Conservation (phyloP, 2,797 vertebrate genomes). For the Craterocephalus amniculus region DNA sequence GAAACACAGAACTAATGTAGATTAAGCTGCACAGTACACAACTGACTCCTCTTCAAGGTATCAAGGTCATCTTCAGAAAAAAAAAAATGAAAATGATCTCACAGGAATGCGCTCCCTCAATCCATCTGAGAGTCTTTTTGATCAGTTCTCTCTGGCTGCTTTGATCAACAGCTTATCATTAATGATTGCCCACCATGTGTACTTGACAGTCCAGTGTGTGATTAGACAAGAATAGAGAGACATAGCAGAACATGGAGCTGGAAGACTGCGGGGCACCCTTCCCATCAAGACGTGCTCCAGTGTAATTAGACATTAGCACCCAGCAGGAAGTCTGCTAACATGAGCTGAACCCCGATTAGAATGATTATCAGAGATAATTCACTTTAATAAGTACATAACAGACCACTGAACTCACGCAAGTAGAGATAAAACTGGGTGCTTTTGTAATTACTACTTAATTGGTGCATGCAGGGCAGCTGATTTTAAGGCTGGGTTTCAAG, state of each 20-base stretch:
- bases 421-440: slow-evolving; percentile 69
- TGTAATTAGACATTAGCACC: slow-evolving; percentile 84
- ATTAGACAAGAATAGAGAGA: slow-evolving; percentile 72
- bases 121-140: slow-evolving; percentile 69
- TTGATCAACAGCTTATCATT: slow-evolving; percentile 75
- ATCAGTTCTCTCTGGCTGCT: slow-evolving; percentile 63
- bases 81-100: slow-evolving; percentile 34
- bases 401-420: slow-evolving; percentile 69
- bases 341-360: slow-evolving; percentile 79
- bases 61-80: slow-evolving; percentile 60
- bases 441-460: slow-evolving; percentile 75
- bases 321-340: slow-evolving; percentile 81
- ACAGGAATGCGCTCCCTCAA: slow-evolving; percentile 37
- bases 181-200: slow-evolving; percentile 70
- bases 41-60: slow-evolving; percentile 41
- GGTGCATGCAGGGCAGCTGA: slow-evolving; percentile 61
- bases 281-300: slow-evolving; percentile 75
- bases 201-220: slow-evolving; percentile 74
- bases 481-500: slow-evolving; percentile 56
- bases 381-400: slow-evolving; percentile 79
- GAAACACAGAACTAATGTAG: neutral
- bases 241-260: slow-evolving; percentile 52
- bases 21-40: slow-evolving; percentile 11
- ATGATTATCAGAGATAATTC: slow-evolving; percentile 81
- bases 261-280: slow-evolving; percentile 72